Base-by-base conservation (phyloP, 2,113 vertebrate genomes). In the Microtus pennsylvanicus region DNA sequence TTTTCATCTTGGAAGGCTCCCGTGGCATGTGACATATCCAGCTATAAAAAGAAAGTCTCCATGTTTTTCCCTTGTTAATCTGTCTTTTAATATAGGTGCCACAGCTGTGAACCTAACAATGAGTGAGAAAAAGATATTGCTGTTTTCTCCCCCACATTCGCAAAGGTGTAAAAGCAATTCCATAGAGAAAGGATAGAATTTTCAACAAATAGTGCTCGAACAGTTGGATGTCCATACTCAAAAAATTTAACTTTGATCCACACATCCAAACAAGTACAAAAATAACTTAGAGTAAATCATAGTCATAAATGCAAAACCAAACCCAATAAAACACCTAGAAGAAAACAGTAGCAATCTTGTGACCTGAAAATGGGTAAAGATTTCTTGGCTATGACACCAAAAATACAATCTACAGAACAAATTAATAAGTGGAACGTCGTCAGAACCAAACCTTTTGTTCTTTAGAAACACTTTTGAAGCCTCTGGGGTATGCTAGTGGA, bases 291-390 rank as follows among this genome's bases (percentile, higher is more conserved):
- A 91, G 77, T 92, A 33, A 92, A 65, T 58, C 33, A 83, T 38
- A 77, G 63, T 75, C 52, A n/a, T 70, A 94, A 93, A 93, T 74
- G 2, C 87, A 82, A 94, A 91, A 55, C 6, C 69, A 85, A 78
- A 77, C 87, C 50, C 85, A 82, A 87, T 87, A 87, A 96, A 89
- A 89, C 30, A 45, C 81, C 86, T 50, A 77, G 69, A 89, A 83
- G 89, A 96, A 93, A 97, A 78, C 55, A n/a, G 45, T 45, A 90
- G 88, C 86, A 94, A 87, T 28, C 45, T 42, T 69, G 35, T 69
- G 24, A 87, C 47, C 87, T 89, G 42, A 67, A 21, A 61, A 69
- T 78, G 77, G 52, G 22, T 35, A 93, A 45, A 45, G 52, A 91
- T 86, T 91, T 97, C 7, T 93, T 77, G 69, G 17, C 63, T 35